Base-by-base conservation (phyloP, 2,888 invertebrate genomes). In the Axea sp. region DNA sequence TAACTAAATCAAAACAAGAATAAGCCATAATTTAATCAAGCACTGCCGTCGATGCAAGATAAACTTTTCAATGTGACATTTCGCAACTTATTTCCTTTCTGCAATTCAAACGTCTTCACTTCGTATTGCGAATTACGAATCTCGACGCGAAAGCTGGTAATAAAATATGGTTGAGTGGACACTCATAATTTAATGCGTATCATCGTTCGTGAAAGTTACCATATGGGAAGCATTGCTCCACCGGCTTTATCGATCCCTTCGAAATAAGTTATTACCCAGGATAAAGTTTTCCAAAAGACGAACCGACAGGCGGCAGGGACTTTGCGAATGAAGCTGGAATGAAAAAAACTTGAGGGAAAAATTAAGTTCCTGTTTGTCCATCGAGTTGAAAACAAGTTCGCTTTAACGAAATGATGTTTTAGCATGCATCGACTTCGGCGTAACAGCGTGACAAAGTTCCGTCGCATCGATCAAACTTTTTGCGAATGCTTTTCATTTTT, bases 131-230 rank as follows among this genome's bases (percentile, higher is more conserved):
- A n/a, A n/a, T n/a, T n/a, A n/a, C n/a, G n/a, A n/a, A n/a, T n/a
- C n/a, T n/a, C n/a, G n/a, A n/a, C n/a, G n/a, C n/a, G n/a, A n/a
- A n/a, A n/a, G n/a, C 31, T 6, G 15, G 15, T 24, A 53, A 69
- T 69, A 28, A 55, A 53, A 28, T 37, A 45, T 22, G 33, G 26
- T 55, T 71, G 45, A 62, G 14, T 55, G 67, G 53, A n/a, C 60
- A 57, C 14, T 26, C 26, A 47, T 55, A 62, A 64, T 59, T 64
- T 45, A 57, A 43, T 43, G 39, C 60, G 65, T 67, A 33, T 67
- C 57, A 57, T 37, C 43, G 24, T 2, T 53, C 14, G 53, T 7
- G 62, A 67, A 67, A 73, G 67, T 62, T 60, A 33, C 60, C 67
- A 11, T 45, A 26, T 47, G 53, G 37, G 31, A 4, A 8, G 19